Conservation (phyloP, 2,888 invertebrate species). For the Andrena fulva region DNA sequence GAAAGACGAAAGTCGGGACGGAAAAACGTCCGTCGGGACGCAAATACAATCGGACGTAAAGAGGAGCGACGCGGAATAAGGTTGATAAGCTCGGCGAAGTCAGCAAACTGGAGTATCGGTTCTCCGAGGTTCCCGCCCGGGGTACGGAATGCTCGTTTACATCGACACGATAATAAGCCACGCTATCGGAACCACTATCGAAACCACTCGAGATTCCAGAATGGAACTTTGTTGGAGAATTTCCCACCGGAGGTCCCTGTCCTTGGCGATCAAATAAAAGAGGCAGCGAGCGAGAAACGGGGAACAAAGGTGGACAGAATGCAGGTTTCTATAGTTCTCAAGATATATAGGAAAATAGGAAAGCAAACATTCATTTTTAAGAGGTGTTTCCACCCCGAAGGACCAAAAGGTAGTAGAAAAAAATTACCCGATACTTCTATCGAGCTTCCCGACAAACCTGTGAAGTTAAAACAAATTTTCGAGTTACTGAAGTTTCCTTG, state of each 20-base stretch:
- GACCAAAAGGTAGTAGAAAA: too few relatives aligned
- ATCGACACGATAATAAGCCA: constrained; percentile 37
- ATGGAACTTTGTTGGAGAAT: constrained; percentile 22
- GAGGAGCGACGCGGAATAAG: not conserved
- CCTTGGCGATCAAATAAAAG: not conserved
- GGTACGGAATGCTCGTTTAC: constrained; percentile 23
- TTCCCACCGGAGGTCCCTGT: constrained; percentile 4
- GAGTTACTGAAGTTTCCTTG: too few relatives aligned
- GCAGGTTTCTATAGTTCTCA: too few relatives aligned
- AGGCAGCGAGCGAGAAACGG: not conserved
- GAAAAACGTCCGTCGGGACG: not conserved
- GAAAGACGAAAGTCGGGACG: not conserved
- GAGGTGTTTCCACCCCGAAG: too few relatives aligned
- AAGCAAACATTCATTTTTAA: too few relatives aligned
- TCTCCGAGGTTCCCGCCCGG: not conserved
- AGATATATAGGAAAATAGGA: too few relatives aligned
- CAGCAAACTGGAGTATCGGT: constrained; percentile 25
- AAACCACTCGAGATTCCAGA: constrained; percentile 27
- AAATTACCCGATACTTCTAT: too few relatives aligned
- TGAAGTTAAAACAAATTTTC: too few relatives aligned
- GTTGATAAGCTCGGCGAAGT: constrained; percentile 27
- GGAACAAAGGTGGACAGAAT: not conserved
- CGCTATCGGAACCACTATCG: constrained; percentile 23
- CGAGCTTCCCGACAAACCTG: too few relatives aligned
- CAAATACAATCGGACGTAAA: constrained; percentile 5